Evolutionary conservation across 2,797 vertebrate species (phyloP).

Genomic region (Alca torda): DNA sequence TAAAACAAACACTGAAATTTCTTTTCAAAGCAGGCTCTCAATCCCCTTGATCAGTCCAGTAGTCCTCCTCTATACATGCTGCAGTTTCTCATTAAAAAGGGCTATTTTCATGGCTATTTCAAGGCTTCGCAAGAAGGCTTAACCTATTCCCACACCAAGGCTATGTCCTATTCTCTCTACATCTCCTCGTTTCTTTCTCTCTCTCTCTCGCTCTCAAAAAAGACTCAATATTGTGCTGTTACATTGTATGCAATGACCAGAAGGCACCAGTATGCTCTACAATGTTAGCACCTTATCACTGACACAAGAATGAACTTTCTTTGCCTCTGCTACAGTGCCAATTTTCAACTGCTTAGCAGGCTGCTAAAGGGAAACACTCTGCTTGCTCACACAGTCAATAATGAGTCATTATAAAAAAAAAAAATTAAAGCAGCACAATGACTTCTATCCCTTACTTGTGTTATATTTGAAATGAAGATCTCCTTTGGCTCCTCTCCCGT

Average conservation of each 20-base stretch:
- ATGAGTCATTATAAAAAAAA: neutral
- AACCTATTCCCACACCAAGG: neutral
- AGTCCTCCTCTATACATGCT: neutral
- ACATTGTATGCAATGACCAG: neutral
- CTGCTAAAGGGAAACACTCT: neutral
- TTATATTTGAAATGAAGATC: constrained; percentile 95
- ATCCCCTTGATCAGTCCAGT: neutral
- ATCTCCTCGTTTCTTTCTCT: neutral
- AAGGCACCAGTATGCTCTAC: neutral
- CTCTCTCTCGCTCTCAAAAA: neutral
- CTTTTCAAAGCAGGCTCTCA: neutral
- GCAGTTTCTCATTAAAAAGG: neutral
- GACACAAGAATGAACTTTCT: neutral
- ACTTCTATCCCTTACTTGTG: constrained; percentile 80
- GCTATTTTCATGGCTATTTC: neutral
- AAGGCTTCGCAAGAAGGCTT: neutral
- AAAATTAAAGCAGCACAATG: neutral
- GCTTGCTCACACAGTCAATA: neutral
- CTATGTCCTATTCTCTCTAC: neutral
- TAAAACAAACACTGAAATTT: neutral
- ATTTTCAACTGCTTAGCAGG: neutral
- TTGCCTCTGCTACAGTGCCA: neutral
- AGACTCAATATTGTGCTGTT: neutral
- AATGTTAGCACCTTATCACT: neutral
- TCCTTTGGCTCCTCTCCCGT: constrained; percentile 97